Conservation (phyloP, 2,888 invertebrate species). For the Melitaea athalia region DNA sequence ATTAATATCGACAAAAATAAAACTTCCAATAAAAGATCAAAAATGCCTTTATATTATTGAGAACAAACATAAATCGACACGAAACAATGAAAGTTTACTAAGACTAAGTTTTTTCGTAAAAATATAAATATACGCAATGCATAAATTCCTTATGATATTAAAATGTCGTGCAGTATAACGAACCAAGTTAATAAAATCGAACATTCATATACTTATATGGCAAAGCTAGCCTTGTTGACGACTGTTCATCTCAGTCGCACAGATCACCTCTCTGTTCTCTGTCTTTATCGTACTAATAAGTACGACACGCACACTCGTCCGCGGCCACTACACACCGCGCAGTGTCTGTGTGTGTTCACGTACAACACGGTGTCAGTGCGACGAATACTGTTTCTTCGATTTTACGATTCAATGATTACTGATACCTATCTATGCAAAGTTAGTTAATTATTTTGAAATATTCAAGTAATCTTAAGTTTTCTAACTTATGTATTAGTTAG, state of each 20-base stretch:
- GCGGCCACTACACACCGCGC: conserved; percentile 48
- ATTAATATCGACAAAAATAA: conserved; percentile 8
- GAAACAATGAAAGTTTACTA: conserved; percentile 2
- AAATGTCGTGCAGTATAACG: conserved; percentile 75
- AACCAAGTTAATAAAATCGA: conserved; percentile 79
- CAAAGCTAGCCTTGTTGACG: conserved; percentile 77
- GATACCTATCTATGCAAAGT: conserved; percentile 77
- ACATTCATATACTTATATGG: conserved; percentile 78
- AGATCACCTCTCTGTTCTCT: conserved; percentile 52
- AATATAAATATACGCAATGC: conserved; percentile 47
- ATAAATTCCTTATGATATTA: conserved; percentile 73
- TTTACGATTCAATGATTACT: conserved; percentile 78
- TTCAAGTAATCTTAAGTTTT: conserved; percentile 51
- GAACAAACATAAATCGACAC: background rate
- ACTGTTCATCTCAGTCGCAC: conserved; percentile 65
- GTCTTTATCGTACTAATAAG: conserved; percentile 76
- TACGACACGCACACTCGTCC: conserved; percentile 52
- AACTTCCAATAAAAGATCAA: background rate
- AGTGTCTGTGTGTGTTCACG: conserved; percentile 50
- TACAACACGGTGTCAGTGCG: conserved; percentile 64
- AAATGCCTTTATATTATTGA: background rate
- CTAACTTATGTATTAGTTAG: conserved; percentile 9
- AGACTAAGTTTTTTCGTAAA: background rate
- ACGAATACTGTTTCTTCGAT: conserved; percentile 80
- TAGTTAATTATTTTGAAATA: conserved; percentile 69